These are phyloP conservation scores for Gambusia yucatana DNA, from an alignment of 2,797 vertebrate genomes.

Conservation along the genomic window DNA sequence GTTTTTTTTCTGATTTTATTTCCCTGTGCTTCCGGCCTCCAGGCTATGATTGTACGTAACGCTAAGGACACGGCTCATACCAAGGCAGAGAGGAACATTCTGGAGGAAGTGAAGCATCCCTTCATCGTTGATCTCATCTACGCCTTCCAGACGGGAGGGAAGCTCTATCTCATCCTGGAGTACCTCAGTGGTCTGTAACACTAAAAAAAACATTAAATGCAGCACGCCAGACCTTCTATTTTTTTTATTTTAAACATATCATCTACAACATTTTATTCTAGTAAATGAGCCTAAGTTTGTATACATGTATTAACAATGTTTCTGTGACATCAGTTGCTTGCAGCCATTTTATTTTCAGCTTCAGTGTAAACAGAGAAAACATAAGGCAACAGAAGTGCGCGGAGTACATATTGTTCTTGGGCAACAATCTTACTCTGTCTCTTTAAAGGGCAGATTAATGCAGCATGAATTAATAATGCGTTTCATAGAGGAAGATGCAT, in stretches of 20 bases:
- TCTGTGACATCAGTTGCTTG: neutral
- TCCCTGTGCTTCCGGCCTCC: constrained; percentile 10
- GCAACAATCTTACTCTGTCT: neutral
- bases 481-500: neutral
- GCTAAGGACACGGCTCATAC: constrained; percentile 99
- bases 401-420: neutral
- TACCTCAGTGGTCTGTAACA: constrained; percentile 95
- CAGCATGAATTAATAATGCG: neutral
- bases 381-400: neutral
- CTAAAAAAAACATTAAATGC: neutral
- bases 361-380: neutral
- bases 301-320: neutral
- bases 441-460: neutral
- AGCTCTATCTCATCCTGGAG: constrained; percentile 99
- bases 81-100: constrained; percentile 98
- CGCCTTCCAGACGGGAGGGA: constrained; percentile 99
- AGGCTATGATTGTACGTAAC: constrained; percentile 99
- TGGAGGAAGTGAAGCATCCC: constrained; percentile 99
- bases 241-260: too few species aligned
- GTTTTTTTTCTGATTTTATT: neutral
- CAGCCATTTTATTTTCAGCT: neutral
- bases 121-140: constrained; percentile 99
- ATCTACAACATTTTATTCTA: neutral
- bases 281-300: neutral
- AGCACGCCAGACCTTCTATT: neutral